Percentiles rank a stretch among this genome's conserved stretches.
Conservation (phyloP, 2,113 vertebrate species). For the Serilophus lunatus region DNA sequence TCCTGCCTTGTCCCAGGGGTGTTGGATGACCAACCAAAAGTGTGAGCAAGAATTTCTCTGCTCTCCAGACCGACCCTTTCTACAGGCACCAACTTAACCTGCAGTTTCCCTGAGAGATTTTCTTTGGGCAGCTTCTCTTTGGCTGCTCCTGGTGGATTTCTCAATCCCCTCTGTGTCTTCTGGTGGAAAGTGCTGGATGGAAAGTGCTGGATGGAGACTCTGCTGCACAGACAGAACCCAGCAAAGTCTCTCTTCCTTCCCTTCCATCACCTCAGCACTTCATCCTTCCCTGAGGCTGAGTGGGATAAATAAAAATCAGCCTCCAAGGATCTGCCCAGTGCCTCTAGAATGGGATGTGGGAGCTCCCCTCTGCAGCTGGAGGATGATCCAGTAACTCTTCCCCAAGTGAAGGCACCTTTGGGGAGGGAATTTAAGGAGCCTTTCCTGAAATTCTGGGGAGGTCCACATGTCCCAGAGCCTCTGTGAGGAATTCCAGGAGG, state of each 20-base stretch:
- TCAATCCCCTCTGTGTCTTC: background rate
- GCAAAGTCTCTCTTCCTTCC: background rate
- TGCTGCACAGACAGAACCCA: background rate
- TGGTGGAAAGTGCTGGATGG: background rate
- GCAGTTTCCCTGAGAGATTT: background rate
- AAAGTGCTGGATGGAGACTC: background rate
- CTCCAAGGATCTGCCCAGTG: background rate
- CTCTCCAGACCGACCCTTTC: background rate
- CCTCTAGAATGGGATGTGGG: background rate
- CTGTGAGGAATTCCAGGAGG: background rate
- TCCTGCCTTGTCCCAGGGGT: background rate
- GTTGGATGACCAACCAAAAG: background rate
- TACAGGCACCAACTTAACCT: background rate
- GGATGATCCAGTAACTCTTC: background rate
- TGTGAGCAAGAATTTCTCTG: background rate
- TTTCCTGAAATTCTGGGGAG: background rate
- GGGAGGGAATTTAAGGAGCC: background rate
- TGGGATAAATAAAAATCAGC: background rate
- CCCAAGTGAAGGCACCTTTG: background rate
- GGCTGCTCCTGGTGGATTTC: background rate
- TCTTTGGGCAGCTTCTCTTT: background rate
- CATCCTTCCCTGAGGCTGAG: background rate
- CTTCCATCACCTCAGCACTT: background rate
- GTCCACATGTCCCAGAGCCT: background rate
- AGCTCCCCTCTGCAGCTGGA: background rate